Conservation (phyloP, 2,888 invertebrate species). For the Tolmerus cingulatus region DNA sequence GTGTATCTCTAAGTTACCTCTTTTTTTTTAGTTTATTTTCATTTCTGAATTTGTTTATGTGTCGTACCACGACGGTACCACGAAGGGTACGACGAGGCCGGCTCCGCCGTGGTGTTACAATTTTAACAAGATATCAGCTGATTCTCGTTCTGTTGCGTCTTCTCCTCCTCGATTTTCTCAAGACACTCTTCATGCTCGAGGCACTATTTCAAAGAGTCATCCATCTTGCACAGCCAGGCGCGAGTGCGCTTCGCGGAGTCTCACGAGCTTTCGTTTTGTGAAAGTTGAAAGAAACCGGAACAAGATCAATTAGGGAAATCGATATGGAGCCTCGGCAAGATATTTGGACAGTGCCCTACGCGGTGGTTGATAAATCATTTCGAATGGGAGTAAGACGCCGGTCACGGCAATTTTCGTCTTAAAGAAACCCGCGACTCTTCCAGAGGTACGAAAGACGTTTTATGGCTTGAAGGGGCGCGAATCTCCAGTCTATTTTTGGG, state of each 20-base stretch:
- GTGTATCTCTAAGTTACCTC: slow-evolving; percentile 44
- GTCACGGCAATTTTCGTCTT: not conserved
- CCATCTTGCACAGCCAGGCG: not conserved
- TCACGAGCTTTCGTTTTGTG: slow-evolving; percentile 7
- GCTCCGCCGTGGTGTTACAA: not conserved
- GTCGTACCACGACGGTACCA: not conserved
- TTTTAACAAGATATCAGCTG: slow-evolving; percentile 38
- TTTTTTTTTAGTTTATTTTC: slow-evolving; percentile 28
- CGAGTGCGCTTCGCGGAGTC: not conserved
- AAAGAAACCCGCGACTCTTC: not conserved
- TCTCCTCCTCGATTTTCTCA: not conserved
- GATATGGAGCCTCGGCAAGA: not conserved
- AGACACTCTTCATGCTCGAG: not conserved
- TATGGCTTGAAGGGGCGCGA: not conserved
- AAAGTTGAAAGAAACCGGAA: slow-evolving; percentile 29
- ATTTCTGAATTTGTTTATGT: slow-evolving; percentile 34
- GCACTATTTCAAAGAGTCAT: not conserved
- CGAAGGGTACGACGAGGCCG: not conserved
- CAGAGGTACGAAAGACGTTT: not conserved
- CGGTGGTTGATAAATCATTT: not conserved
- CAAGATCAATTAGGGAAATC: slow-evolving; percentile 32
- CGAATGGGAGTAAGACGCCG: slow-evolving; percentile 4
- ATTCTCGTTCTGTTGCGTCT: not conserved
- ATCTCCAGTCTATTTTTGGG: slow-evolving; percentile 10
- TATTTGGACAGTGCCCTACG: not conserved